Evolutionary conservation across 2,888 invertebrate species (phyloP), one percentile per base, ranked within the genome.

Genomic region (Prosapia bicincta): DNA sequence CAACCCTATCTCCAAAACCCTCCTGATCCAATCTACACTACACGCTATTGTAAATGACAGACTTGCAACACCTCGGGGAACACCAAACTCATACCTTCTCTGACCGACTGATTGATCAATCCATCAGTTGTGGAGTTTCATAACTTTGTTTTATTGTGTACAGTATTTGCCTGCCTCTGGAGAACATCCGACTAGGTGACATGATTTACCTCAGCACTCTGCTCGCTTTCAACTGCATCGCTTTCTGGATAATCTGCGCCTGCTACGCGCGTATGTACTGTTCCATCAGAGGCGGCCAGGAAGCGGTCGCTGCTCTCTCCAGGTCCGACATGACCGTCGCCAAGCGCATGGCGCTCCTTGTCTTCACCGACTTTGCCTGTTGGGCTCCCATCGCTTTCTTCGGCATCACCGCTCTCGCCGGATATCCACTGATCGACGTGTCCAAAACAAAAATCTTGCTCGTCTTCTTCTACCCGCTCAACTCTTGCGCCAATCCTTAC

Each of bases 401-500:
- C 81, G 89, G 89, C 7, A 83, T 91, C 43, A 90, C 90, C 0
- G 90, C 91, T 2, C 87, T 91, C 1, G 85, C 89, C 43, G 90
- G 90, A 15, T 85, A 86, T 78, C 90, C 91, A 0, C 84, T 91
- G 32, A 90, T 91, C 72, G 88, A 84, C 20, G 86, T 87, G 0
- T 85, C 86, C 1, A 85, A 86, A 79, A 85, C 86, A 2, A 87
- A 87, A 81, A 87, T 91, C 74, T 85, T 90, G 6, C 83, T 90
- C 78, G 90, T 92, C 13, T 90, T 91, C 82, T 90, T 91, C 84
- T 89, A 91, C 82, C 91, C 92, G 0, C 85, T 92, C 78, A 91
- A 92, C 83, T 89, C 90, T 1, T 91, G 90, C 82, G 90, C 90
- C 78, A 92, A 92, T 82, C 91, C 92, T 0, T 91, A 90, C 82